phyloP scores from a whole-genome alignment of 2,113 vertebrate genomes.

The Hassar affinis region DNA sequence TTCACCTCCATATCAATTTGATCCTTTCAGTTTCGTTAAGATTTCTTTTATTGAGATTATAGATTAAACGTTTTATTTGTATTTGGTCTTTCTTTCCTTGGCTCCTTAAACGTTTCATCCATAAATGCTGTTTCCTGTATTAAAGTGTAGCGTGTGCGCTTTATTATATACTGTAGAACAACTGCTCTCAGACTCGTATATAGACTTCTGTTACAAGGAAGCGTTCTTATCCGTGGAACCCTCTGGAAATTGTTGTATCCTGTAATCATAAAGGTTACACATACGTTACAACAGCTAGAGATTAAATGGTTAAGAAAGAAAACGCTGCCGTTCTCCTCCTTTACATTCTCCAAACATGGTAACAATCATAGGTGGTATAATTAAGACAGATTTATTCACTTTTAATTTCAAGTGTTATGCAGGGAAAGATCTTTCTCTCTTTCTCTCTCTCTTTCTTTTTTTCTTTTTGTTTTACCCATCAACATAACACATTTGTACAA shows the following conservation, averaged over 20 bases:
- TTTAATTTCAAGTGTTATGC: constrained; percentile 97
- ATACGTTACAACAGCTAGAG: background rate
- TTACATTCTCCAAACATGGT: background rate
- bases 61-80: background rate
- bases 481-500: constrained; percentile 98
- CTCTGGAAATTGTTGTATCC: background rate
- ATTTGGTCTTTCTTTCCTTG: background rate
- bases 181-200: too few relatives aligned
- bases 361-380: constrained; percentile 23
- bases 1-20: background rate
- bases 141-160: background rate
- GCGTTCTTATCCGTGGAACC: background rate
- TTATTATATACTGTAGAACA: background rate
- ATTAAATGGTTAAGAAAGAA: background rate
- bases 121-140: background rate
- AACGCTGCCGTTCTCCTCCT: background rate
- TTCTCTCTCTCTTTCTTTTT: constrained; percentile 82
- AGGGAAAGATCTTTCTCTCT: constrained; percentile 83
- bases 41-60: background rate
- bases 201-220: background rate
- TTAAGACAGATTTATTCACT: constrained; percentile 79
- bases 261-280: background rate
- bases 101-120: too few relatives aligned
- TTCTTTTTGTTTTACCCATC: constrained; percentile 83
- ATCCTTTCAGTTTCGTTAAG: background rate